Conservation (phyloP, 92 coral and sea anemone species). For the Bergia sp. region DNA sequence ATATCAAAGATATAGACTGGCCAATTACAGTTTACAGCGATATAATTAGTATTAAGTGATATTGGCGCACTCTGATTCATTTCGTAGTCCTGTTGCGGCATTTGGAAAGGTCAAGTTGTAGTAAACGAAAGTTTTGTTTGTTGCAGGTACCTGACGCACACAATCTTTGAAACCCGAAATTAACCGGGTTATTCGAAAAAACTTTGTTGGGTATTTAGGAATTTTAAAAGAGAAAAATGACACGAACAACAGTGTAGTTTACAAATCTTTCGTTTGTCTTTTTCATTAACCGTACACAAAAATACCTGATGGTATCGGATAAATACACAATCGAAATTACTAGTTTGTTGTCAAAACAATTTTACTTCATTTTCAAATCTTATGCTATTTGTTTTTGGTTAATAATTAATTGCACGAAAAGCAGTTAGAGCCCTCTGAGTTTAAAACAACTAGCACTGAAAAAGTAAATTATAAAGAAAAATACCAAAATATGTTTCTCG, state of each 20-base stretch:
- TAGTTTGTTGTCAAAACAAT: constrained; percentile 12
- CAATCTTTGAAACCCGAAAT: background rate
- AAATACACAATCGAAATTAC: background rate
- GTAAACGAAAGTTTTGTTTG: background rate
- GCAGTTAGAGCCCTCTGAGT: too few species aligned
- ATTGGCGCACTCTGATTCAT: background rate
- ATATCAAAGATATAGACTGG: background rate
- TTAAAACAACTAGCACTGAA: background rate
- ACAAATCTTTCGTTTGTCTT: background rate
- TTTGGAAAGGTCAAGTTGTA: background rate
- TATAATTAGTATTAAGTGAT: background rate
- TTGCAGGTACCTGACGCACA: constrained; percentile 26
- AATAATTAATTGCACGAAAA: constrained; percentile 5
- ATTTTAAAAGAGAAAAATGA: background rate
- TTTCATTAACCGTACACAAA: constrained; percentile 12
- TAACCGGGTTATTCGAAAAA: background rate
- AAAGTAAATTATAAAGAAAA: background rate
- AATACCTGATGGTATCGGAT: background rate
- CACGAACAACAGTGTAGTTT: background rate
- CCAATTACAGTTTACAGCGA: background rate
- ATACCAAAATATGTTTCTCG: too few species aligned
- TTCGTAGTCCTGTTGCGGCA: background rate
- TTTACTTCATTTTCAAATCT: constrained; percentile 6
- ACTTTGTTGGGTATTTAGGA: background rate
- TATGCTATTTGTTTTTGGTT: background rate